Evolutionary conservation across 2,113 vertebrate genomes (phyloP).

Genomic region (Anhinga rufa): DNA sequence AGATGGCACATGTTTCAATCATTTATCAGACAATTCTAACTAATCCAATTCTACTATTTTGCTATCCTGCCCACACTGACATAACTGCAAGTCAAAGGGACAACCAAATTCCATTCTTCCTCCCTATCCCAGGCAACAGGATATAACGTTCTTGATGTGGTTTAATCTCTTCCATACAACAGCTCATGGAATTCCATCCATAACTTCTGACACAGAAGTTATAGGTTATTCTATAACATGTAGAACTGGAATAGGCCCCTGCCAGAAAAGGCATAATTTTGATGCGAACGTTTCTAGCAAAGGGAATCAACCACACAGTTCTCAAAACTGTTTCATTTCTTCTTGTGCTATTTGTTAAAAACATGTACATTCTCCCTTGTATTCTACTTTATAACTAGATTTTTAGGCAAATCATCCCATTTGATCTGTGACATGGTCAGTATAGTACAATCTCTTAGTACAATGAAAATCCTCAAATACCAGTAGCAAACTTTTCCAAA

Average conservation of each 20-base stretch:
- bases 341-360: not conserved
- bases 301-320: not conserved
- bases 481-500: not conserved
- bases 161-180: not conserved
- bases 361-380: not conserved
- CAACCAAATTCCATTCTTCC: not conserved
- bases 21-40: not conserved
- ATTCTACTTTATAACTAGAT: not conserved
- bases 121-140: not conserved
- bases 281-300: not conserved
- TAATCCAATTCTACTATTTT: not conserved
- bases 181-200: rapidly evolving
- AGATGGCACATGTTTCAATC: not conserved
- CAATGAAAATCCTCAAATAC: not conserved
- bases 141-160: not conserved
- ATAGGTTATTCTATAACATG: not conserved
- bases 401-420: not conserved
- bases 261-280: not conserved
- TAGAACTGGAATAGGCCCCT: not conserved
- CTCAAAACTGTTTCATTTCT: not conserved
- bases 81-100: not conserved
- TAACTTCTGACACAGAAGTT: not conserved
- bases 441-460: not conserved
- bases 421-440: not conserved
- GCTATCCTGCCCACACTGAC: not conserved